Conservation (phyloP, 2,113 vertebrate genomes). For the Hippocampus mohnikei region DNA sequence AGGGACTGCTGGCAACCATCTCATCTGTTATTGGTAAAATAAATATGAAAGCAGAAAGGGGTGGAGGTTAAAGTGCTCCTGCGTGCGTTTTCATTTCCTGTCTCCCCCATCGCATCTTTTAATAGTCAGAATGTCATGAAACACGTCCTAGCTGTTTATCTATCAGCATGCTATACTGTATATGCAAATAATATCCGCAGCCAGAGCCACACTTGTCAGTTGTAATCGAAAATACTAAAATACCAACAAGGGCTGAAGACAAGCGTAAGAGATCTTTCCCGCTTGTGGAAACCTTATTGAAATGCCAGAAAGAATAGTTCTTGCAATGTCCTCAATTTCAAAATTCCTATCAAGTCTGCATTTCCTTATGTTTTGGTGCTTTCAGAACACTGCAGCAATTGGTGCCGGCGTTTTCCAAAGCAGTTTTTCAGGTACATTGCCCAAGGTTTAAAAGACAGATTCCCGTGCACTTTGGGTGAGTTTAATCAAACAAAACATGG, state of each 20-base stretch:
- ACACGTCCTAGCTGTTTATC: constrained; percentile 40
- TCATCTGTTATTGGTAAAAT: constrained; percentile 35
- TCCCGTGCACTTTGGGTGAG: neutral
- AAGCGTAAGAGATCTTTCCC: constrained; percentile 26
- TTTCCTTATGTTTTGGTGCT: neutral
- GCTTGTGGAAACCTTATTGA: neutral
- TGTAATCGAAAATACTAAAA: constrained; percentile 31
- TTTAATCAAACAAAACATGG: neutral
- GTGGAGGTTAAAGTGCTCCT: constrained; percentile 16
- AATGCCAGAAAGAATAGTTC: neutral
- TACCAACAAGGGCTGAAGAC: constrained; percentile 24
- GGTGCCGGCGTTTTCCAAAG: neutral
- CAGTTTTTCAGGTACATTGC: neutral
- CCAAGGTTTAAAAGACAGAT: neutral
- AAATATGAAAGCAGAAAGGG: constrained; percentile 20
- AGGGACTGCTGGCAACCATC: constrained; percentile 16
- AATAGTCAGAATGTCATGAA: constrained; percentile 54
- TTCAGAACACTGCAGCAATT: neutral
- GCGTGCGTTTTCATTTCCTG: constrained; percentile 41
- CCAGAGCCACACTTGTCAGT: constrained; percentile 39
- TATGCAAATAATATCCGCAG: constrained; percentile 44
- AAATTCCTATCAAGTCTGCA: neutral
- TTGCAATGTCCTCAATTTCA: neutral
- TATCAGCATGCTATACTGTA: constrained; percentile 22
- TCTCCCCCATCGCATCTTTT: constrained; percentile 25